Conservation (phyloP, 92 coral and sea anemone species). For the Desmophyllum pertusum region DNA sequence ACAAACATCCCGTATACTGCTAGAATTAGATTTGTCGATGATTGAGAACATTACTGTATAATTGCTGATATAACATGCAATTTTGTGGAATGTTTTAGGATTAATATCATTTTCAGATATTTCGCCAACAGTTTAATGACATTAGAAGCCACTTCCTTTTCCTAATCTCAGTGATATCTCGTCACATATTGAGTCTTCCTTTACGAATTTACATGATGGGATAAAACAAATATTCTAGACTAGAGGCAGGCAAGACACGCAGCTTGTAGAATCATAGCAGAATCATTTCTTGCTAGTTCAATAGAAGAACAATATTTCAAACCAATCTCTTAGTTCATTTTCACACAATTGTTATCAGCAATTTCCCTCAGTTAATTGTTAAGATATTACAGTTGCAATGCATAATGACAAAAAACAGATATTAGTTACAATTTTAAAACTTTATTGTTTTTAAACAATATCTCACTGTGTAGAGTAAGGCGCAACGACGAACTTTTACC, state of each 20-base stretch:
- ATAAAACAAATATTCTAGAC: not conserved
- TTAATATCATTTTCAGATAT: not conserved
- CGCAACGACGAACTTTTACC: not conserved
- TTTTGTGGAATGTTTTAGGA: not conserved
- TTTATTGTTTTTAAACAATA: not conserved
- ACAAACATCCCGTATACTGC: no score
- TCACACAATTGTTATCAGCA: not conserved
- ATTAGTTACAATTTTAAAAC: not conserved
- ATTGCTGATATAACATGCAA: no score
- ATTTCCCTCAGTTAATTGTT: not conserved
- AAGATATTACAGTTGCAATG: not conserved
- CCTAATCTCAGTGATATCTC: not conserved
- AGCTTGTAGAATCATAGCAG: no score
- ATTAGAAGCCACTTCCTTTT: not conserved
- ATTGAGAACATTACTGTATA: no score
- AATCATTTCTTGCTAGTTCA: not conserved
- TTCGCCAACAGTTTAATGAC: not conserved
- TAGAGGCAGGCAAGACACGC: not conserved
- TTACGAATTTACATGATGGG: not conserved
- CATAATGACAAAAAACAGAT: not conserved
- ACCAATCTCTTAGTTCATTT: not conserved
- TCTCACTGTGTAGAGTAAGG: not conserved
- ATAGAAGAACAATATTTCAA: not conserved
- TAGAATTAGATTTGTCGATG: no score
- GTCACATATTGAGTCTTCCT: not conserved